These are phyloP conservation scores for Dasysyrphus albostriatus DNA, from an alignment of 2,888 invertebrate genomes.

Conservation along the genomic window DNA sequence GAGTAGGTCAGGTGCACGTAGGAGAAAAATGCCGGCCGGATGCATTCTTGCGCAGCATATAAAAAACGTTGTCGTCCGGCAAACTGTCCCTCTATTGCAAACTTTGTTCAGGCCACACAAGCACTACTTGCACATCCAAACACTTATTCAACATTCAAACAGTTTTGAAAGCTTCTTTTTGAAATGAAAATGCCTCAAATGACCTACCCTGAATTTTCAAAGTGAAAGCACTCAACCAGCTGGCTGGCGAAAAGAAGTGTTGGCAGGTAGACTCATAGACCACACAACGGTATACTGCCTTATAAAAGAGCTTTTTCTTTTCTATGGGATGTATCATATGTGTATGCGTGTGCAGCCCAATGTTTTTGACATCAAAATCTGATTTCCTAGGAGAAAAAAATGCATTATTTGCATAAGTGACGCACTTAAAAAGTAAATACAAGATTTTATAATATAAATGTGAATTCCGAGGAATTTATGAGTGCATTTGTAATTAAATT, in stretches of 20 bases:
- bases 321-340: background rate
- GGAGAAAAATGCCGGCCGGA: constrained; percentile 63
- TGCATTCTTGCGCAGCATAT: constrained; percentile 64
- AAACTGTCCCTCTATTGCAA: background rate
- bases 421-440: background rate
- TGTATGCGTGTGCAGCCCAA: background rate
- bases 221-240: constrained; percentile 37
- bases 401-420: constrained; percentile 22
- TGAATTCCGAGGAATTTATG: background rate
- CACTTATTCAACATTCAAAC: constrained; percentile 16
- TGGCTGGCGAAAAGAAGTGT: background rate
- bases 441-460: background rate
- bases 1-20: constrained; percentile 72
- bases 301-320: constrained; percentile 13
- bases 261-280: constrained; percentile 8
- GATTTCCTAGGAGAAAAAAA: constrained; percentile 5
- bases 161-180: constrained; percentile 17
- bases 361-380: background rate
- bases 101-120: background rate
- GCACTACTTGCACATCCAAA: background rate
- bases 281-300: background rate
- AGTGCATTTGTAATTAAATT: background rate
- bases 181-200: background rate
- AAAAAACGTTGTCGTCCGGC: constrained; percentile 59
- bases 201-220: constrained; percentile 46